Base-by-base conservation (phyloP, 2,113 vertebrate genomes). In the Neogobius melanostomus region DNA sequence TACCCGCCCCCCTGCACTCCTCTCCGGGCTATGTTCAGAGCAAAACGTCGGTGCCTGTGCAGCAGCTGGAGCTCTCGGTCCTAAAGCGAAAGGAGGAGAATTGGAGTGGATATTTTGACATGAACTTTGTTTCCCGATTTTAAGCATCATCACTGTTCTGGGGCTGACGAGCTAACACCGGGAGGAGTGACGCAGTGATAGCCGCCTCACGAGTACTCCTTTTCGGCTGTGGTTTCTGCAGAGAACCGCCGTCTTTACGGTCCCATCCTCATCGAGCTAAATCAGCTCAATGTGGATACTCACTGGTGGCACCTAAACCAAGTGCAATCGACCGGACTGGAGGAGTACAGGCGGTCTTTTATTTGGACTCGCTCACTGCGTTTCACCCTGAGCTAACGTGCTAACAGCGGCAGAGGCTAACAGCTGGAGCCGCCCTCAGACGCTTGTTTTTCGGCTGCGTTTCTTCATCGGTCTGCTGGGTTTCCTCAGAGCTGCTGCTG, bases 391-490 rank as follows among this genome's bases (percentile, higher is more conserved):
- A 44, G 59, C 59, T 61, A 61, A 61, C 42, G 12, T 9, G 59
- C 59, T 61, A 61, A 61, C 59, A 61, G 42, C 42, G 59, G 42
- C 59, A n/a, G 36, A 36, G 59, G 59, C 59, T 61, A 61, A n/a
- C 28, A 6, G 15, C 56, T 42, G 21, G 43, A 45, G 42, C 59
- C 59, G 59, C 59, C 49, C 42, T 1, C 36, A 44, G 42, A 8
- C 7, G 2, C 59, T 10, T 14, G 1, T 8, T 44, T 15, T 8
- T 3, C 57, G 57, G 57, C 54, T 1, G 49, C 14, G 53, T 54
- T 21, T 54, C 53, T 9, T 17, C 53, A 8, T 9, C 53, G n/a
- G 16, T 17, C 52, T 16, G 52, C 16, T 54, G 16, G 6, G 28
- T 12, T 53, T 28, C 28, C 28, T 28, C 12, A 36, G 28, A 42